phyloP scores from a whole-genome alignment of 2,113 vertebrate species.

The Zapus hudsonius region DNA sequence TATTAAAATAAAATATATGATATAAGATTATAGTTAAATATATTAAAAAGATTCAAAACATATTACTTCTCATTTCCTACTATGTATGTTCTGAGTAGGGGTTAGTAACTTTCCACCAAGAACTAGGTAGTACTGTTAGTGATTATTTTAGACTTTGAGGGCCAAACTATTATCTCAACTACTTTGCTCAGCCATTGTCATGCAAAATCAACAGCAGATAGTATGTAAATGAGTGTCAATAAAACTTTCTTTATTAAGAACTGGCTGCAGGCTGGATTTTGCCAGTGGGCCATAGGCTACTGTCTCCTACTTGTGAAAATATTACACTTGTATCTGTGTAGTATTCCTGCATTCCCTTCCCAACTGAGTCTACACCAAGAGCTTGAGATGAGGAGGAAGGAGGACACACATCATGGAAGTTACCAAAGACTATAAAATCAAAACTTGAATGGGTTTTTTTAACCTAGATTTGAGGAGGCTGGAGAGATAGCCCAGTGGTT shows the following conservation, averaged over 20 bases:
- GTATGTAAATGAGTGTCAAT: not conserved
- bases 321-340: not conserved
- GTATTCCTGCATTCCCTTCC: not conserved
- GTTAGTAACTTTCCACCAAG: not conserved
- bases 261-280: not conserved
- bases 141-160: not conserved
- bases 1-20: slow-evolving; percentile 22
- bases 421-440: not conserved
- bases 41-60: not conserved
- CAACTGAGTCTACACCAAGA: not conserved
- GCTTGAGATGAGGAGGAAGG: not conserved
- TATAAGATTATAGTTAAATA: slow-evolving; percentile 12
- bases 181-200: not conserved
- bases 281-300: not conserved
- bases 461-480: slow-evolving; percentile 35
- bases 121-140: not conserved
- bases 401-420: not conserved
- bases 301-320: not conserved
- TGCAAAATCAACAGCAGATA: not conserved
- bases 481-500: no score
- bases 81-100: not conserved
- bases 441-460: not conserved
- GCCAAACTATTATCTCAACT: not conserved
- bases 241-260: slow-evolving; percentile 51
- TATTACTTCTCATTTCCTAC: not conserved